Base-by-base conservation (phyloP, 1,140 invertebrate species). In the Micrasema longulum region DNA sequence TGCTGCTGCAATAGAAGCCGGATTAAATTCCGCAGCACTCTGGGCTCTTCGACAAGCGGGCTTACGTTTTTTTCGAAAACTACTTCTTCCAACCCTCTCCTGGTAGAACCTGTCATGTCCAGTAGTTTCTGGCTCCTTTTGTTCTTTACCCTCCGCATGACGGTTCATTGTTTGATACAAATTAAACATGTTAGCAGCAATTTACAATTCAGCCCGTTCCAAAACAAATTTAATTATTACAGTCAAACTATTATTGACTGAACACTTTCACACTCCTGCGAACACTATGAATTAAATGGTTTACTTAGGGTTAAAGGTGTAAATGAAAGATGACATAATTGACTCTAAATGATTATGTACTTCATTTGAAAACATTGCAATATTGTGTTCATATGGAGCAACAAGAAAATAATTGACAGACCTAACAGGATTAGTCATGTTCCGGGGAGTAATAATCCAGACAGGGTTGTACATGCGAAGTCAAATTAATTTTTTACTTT, bases 101-200 rank as follows among this genome's bases (percentile, higher is more conserved):
- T 91, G 90, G 76, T 90, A 92, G 77, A 92, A 93, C 66, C 90
- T 83, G 75, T 93, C 92, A 74, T 93, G 92, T 1, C 92, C 91
- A 3, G 91, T 93, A 1, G 90, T 88, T 43, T 90, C 87, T 0
- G 85, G 81, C 57, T 88, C 87, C 70, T 87, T 86, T 35, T 84
- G 84, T n/a, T 89, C 88, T 18, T 87, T 84, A 9, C 87, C 88
- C 16, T 87, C 87, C n/a, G 85, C 86, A 31, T 88, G 87, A 74
- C 89, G 87, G 72, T 89, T 90, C 76, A 92, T 88, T 64, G 87
- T 90, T 77, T 92, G 90, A 79, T 93, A 93, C 18, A 93, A 83
- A 76, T 92, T 93, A 76, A 93, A 92, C 91, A 93, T 93, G 36
- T 84, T 85, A 11, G 60, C 20, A 0, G 23, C 14, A 26, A 53